phyloP scores from a whole-genome alignment of 2,888 invertebrate genomes.

The Trachelus iudaicus region DNA sequence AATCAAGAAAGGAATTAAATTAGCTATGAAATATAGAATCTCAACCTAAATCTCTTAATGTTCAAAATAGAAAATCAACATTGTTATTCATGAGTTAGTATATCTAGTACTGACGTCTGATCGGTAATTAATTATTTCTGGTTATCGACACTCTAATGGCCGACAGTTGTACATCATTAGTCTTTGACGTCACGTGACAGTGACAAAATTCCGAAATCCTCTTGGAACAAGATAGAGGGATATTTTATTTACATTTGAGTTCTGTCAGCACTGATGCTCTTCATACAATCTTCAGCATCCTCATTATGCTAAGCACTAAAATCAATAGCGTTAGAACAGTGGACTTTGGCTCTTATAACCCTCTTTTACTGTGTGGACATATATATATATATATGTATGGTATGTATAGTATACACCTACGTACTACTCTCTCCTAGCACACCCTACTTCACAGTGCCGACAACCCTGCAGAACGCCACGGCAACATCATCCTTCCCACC shows the following conservation, averaged over 20 bases:
- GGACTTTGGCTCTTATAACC: background rate
- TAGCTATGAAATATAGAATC: too few species aligned
- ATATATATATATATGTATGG: background rate
- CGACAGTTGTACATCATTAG: background rate
- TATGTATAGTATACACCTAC: background rate
- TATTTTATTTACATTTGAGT: slow-evolving; percentile 35
- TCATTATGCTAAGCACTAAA: slow-evolving; percentile 62
- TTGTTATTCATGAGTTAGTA: background rate
- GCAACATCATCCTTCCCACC: slow-evolving; percentile 12
- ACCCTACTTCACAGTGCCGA: background rate
- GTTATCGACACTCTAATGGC: background rate
- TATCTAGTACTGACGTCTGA: background rate
- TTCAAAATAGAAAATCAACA: background rate
- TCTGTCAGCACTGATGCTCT: background rate
- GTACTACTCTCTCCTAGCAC: background rate
- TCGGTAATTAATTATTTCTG: background rate
- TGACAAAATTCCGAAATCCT: slow-evolving; percentile 48
- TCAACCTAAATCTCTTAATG: background rate
- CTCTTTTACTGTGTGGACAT: background rate
- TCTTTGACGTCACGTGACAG: background rate
- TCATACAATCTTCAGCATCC: slow-evolving; percentile 21
- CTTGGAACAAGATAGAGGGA: slow-evolving; percentile 68
- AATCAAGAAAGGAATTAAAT: too few species aligned
- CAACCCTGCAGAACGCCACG: background rate
- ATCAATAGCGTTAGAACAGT: slow-evolving; percentile 58